Base-by-base conservation (phyloP, 2,888 invertebrate genomes). In the Ophion costatus region DNA sequence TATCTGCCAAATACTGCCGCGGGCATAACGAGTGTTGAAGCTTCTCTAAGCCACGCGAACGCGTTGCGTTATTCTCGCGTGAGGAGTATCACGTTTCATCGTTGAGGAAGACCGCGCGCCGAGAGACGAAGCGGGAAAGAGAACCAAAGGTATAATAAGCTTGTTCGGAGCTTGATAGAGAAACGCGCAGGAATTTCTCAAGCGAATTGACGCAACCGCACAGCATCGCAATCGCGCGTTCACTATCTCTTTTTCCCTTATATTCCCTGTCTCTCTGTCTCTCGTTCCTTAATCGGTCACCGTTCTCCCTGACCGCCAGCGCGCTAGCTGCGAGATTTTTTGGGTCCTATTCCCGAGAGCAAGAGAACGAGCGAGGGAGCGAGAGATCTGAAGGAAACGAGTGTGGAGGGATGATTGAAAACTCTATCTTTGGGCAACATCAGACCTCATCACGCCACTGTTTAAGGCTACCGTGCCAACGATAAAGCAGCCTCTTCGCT, bases 391-490 rank as follows among this genome's bases (percentile, higher is more conserved):
- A n/a, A 57, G 66, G 33, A 76, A 42, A n/a, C 6, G 10, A 56
- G 17, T 10, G 69, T 14, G 57, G 51, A 80, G 80, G 69, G 83
- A 80, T 83, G 89, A 88, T 88, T 87, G 87, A 88, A 88, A 88
- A 87, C 81, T 88, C 85, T 86, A 88, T 88, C 88, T 88, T 66
- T 75, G 82, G 75, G 73, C 73, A 81, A 83, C 82, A 88, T 89
- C 88, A 84, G 83, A 70, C 86, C 87, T 87, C 89, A 88, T 89
- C 89, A 83, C 59, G 73, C 78, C 80, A 82, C 81, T 81, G 84
- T 88, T 80, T 79, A 82, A 85, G 86, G 87, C 87, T 83, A 83
- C 85, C 86, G 87, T 88, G 86, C 87, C 87, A 87, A 87, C 88
- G 87, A 88, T 69, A 78, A 83, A 74, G 57, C 7, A 74, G 57